phyloP scores from a whole-genome alignment of 2,888 invertebrate genomes.

The Tribolium freemani region DNA sequence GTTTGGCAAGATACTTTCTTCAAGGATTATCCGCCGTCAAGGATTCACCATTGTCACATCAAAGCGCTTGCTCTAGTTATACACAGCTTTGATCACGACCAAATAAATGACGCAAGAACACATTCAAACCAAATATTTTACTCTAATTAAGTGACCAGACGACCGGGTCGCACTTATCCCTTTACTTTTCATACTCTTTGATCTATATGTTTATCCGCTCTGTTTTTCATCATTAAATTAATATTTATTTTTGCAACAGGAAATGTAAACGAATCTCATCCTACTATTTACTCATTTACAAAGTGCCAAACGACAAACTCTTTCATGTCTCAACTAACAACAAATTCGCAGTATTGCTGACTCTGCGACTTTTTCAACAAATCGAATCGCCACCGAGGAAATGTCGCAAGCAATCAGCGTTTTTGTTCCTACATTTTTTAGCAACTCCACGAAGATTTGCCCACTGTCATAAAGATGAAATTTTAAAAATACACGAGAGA shows the following conservation, averaged over 20 bases:
- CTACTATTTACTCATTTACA: neutral
- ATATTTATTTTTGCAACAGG: neutral
- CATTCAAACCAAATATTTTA: conserved; percentile 13
- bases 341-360: neutral
- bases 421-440: neutral
- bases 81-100: conserved; percentile 32
- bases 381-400: neutral
- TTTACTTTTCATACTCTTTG: neutral
- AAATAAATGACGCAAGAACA: conserved; percentile 9
- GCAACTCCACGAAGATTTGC: neutral
- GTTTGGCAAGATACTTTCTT: conserved; percentile 32
- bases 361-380: neutral
- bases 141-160: conserved; percentile 5
- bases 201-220: neutral
- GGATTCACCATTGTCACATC: conserved; percentile 36
- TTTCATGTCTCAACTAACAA: neutral
- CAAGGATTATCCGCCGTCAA: conserved; percentile 33
- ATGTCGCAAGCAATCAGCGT: neutral
- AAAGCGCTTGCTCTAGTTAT: conserved; percentile 25
- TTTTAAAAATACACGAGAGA: neutral
- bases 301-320: neutral
- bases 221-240: neutral
- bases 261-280: neutral
- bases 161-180: neutral
- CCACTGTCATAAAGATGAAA: neutral